A percentile compares a stretch with the other conserved stretches of the same genome.
phyloP scores from a whole-genome alignment of 1,140 invertebrate species.

The Ectropis grisescens region DNA sequence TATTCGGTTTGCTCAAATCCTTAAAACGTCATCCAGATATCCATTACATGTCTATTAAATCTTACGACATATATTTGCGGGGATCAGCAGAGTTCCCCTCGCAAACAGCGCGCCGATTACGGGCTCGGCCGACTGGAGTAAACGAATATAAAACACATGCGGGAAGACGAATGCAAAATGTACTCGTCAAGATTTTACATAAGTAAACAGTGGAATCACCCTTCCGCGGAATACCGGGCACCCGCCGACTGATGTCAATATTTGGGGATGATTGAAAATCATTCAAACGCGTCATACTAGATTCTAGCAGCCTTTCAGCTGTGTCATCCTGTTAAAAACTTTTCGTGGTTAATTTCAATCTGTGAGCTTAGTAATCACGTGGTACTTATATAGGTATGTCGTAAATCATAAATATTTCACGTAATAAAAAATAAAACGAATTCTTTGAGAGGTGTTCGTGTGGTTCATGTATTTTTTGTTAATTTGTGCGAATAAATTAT shows the following conservation, averaged over 20 bases:
- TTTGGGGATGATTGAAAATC: background rate
- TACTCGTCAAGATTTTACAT: constrained; percentile 64
- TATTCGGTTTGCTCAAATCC: constrained; percentile 69
- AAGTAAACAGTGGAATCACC: constrained; percentile 51
- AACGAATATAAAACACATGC: constrained; percentile 69
- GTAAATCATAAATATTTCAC: too few relatives aligned
- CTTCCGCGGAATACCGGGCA: constrained; percentile 5
- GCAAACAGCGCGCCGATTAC: constrained; percentile 65
- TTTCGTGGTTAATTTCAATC: too few relatives aligned
- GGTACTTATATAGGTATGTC: too few relatives aligned
- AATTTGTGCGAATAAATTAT: too few relatives aligned
- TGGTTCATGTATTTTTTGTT: too few relatives aligned
- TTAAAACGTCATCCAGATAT: constrained; percentile 70
- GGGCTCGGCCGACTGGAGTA: constrained; percentile 59
- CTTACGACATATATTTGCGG: constrained; percentile 68
- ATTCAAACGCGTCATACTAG: background rate
- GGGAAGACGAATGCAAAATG: constrained; percentile 63
- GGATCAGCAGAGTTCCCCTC: constrained; percentile 60
- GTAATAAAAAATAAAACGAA: too few relatives aligned
- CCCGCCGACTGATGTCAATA: background rate
- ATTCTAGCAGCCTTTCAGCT: constrained; percentile 8
- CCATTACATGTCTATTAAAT: constrained; percentile 71
- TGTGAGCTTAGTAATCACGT: too few relatives aligned
- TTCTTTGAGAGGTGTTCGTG: too few relatives aligned
- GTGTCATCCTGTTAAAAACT: too few relatives aligned